Evolutionary conservation across 64 coral and sea anemone species (phyloP), one percentile per base, ranked within the genome.

Genomic region (Pocillopora verrucosa): DNA sequence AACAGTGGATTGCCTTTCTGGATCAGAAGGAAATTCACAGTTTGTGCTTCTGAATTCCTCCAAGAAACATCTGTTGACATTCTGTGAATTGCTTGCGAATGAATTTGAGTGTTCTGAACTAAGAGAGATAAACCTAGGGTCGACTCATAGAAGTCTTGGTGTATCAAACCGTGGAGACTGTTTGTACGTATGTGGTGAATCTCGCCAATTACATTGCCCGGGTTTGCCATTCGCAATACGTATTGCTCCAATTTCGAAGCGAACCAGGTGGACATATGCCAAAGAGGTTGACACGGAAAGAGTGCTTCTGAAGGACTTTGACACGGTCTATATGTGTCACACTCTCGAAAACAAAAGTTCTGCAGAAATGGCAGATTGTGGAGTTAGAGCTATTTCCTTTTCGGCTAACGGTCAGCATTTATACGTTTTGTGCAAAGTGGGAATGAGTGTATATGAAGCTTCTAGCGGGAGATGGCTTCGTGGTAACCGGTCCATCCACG

Each of bases 291-390:
- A 77, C 20, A 72, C 73, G 41, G 82, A 82, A 38, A 80, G 88
- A 70, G 87, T 93, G 7, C 81, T 93, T 35, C 17, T 93, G 65
- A 84, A 59, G 37, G 69, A 69, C 51, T 84, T n/a, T 20, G 73
- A 89, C 17, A 65, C 80, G 11, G 14, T 93, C 16, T 93, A 84
- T 17, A 88, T 93, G 87, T 93, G 83, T 59, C 87, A 38, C 13
- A 68, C 87, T 6, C 34, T 75, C 14, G 60, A 75, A 36, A 76
- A 56, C n/a, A 81, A 56, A 35, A 34, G n/a, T 9, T 72, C 86
- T 17, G 35, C 72, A 10, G 25, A 41, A 9, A 41, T 75, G 62
- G 20, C 72, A 17, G 79, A 37, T 51, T 45, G 82, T n/a, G 73
- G 69, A 30, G 83, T 93, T 30, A 72, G 69, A 16, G 87, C 61